These are phyloP conservation scores for Galeopsomyia nigrocyanea DNA, from an alignment of 2,888 invertebrate species.

Conservation along the genomic window DNA sequence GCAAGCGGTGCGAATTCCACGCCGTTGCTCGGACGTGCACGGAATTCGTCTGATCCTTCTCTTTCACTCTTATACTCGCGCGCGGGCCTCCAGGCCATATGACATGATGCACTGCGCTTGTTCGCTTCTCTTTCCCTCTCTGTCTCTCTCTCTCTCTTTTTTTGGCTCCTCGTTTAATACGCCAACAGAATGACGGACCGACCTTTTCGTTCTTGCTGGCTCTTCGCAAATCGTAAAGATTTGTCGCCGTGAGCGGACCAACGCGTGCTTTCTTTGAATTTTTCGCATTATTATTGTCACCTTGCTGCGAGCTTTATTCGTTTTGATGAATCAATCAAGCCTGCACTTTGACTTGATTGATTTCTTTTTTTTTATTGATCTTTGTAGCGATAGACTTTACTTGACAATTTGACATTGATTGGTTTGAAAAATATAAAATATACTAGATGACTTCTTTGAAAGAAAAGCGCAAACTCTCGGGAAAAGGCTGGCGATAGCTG, in stretches of 20 bases:
- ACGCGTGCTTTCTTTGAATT: conserved; percentile 26
- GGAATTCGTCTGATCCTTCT: conserved; percentile 53
- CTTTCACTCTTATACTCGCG: neutral
- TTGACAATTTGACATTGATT: too few species aligned
- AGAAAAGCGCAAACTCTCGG: too few species aligned
- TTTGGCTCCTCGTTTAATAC: conserved; percentile 14
- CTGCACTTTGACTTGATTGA: too few species aligned
- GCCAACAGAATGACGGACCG: conserved; percentile 1
- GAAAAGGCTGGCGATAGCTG: too few species aligned
- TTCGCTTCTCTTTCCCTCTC: neutral
- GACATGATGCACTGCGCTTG: conserved; percentile 3
- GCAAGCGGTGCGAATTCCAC: conserved; percentile 48
- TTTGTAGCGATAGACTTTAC: too few species aligned
- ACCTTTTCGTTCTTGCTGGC: conserved; percentile 19
- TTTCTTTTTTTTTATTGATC: too few species aligned
- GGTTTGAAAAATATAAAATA: too few species aligned
- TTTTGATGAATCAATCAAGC: conserved; percentile 15
- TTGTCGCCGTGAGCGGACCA: conserved; percentile 11
- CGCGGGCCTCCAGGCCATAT: neutral
- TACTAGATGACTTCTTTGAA: too few species aligned
- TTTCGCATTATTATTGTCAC: conserved; percentile 21
- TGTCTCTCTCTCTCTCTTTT: neutral
- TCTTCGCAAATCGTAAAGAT: conserved; percentile 18
- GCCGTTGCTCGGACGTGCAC: conserved; percentile 51
- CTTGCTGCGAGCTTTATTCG: neutral